Evolutionary conservation across 1,140 invertebrate genomes (phyloP), one percentile per base, ranked within the genome.

Genomic region (Brachionus calyciflorus): DNA sequence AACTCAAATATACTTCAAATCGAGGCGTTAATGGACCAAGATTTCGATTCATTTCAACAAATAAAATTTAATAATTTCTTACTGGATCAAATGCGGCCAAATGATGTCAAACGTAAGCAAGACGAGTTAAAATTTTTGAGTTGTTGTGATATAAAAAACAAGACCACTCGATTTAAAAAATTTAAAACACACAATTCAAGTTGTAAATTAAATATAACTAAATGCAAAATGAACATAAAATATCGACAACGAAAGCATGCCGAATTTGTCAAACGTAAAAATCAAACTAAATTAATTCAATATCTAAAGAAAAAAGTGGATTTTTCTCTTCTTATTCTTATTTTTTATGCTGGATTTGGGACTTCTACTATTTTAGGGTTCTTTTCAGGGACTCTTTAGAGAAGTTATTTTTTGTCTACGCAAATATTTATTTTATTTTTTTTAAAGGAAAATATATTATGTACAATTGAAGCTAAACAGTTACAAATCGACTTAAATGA

Each of bases 401-500:
- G 0, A 65, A 65, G 24, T 44, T 46, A 26, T 0, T 21, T 37
- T 37, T 17, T 19, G 6, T 30, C 4, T 17, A 63, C n/a, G 14
- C 9, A 63, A 24, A 24, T 21, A 44, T 44, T 14, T 44, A 9
- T 44, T 44, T 44, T 65, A 44, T 41, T 28, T 26, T 65, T 41
- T 19, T 28, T 37, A 44, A 69, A 69, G 69, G 69, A 73, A 41
- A 73, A 73, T 14, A 73, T 73, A 2, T 73, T 73, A 28, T 73
- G 69, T 24, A 73, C 69, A 51, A 73, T 73, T 30, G 69, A 73
- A 40, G 69, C 69, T 12, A 73, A 51, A 41, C 69, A 73, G 19
- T 33, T 73, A 37, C 69, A 73, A 19, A 73, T 73, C 24, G 69
- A 73, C 26, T 41, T 73, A n/a, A 73, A 73, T 26, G 69, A 73